Evolutionary conservation across 2,113 vertebrate genomes (phyloP).

Genomic region (Psophia crepitans): DNA sequence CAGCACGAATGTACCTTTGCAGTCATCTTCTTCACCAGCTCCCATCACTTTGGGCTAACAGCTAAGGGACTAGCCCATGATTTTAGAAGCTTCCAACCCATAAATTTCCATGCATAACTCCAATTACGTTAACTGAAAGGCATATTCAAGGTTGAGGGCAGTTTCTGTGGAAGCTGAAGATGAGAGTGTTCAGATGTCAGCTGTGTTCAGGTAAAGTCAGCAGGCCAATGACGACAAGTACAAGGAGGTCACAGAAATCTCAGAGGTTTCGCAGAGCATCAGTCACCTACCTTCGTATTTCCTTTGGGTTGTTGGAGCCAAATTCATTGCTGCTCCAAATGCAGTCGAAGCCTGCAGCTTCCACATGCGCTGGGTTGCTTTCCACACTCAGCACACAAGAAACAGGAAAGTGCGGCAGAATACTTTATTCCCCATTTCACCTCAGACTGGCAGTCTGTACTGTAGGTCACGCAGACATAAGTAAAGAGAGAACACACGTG

Average conservation of each 20-base stretch:
- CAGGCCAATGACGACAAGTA: accelerated
- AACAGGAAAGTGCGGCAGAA: background rate
- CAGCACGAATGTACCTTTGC: background rate
- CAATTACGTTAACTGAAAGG: background rate
- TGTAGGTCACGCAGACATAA: accelerated
- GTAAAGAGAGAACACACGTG: no score
- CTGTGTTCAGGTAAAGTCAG: background rate
- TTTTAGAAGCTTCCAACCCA: background rate
- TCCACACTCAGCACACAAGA: background rate
- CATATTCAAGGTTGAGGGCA: background rate
- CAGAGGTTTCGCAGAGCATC: background rate
- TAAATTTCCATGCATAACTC: background rate
- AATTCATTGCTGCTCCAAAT: background rate
- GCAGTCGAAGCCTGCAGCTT: background rate
- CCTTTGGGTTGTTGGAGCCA: background rate
- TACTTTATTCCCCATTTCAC: background rate
- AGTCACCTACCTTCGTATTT: background rate
- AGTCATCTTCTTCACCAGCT: background rate
- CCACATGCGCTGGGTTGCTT: background rate
- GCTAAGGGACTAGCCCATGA: background rate
- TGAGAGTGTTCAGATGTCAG: background rate
- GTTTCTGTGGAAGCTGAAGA: background rate
- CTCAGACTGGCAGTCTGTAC: background rate
- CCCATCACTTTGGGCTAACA: background rate
- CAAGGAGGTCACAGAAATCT: background rate